Conservation (phyloP, 2,797 vertebrate genomes). For the Hoplostethus atlanticus region DNA sequence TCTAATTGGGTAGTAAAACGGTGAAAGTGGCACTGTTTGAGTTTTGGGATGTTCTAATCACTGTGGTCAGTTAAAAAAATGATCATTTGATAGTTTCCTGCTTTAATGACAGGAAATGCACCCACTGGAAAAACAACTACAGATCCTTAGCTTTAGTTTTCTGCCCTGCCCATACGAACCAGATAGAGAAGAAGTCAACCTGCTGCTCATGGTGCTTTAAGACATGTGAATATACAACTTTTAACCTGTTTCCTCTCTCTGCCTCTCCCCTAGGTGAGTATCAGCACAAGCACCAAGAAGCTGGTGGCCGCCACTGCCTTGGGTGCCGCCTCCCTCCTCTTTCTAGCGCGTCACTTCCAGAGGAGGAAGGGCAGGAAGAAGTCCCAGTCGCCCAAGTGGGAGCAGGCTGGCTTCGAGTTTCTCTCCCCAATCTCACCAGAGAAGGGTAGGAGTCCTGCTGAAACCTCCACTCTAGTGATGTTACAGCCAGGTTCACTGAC, state of each 20-base stretch:
- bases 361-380: conserved; percentile 91
- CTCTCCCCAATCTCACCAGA: conserved; percentile 79
- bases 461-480: background rate
- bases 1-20: no score
- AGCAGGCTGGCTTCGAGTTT: conserved; percentile 86
- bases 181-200: background rate
- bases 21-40: no score
- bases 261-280: conserved; percentile 84
- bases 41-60: no score
- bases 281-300: conserved; percentile 90
- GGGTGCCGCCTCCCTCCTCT: conserved; percentile 90
- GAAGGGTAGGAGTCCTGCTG: conserved; percentile 81
- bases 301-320: conserved; percentile 90
- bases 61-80: no score
- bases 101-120: no score
- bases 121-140: no score
- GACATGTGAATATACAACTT: background rate
- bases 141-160: no score
- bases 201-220: background rate
- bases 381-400: conserved; percentile 81
- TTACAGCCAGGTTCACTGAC: background rate
- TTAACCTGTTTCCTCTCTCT: background rate
- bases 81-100: no score
- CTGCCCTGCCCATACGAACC: no score
- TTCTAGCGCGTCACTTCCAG: conserved; percentile 93